phyloP scores from a whole-genome alignment of 2,888 invertebrate species.

The Drosophila parthenogenetica region DNA sequence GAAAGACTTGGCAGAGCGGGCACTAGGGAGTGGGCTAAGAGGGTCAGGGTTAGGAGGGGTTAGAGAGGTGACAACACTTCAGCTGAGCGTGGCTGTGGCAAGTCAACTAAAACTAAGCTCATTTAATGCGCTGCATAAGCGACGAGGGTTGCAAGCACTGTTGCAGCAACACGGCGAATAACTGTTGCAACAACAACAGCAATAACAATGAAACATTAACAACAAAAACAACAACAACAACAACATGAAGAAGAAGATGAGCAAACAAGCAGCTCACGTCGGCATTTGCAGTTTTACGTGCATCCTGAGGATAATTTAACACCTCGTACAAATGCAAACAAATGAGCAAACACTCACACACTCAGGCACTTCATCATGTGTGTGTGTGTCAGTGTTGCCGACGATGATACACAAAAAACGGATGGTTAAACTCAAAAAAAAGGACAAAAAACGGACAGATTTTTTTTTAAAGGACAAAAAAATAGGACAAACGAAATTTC shows the following conservation, averaged over 20 bases:
- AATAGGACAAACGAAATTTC: too few relatives aligned
- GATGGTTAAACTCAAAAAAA: too few relatives aligned
- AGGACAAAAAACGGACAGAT: too few relatives aligned
- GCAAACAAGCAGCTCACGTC: constrained; percentile 55
- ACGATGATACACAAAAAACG: too few relatives aligned
- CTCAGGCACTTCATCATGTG: constrained; percentile 9
- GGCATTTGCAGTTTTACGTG: constrained; percentile 77
- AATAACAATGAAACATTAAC: constrained; percentile 8
- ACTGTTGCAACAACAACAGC: constrained; percentile 33
- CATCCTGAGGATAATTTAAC: constrained; percentile 80
- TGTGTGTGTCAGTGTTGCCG: too few relatives aligned
- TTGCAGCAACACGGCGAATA: constrained; percentile 43
- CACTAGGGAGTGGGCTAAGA: not conserved
- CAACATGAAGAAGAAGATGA: constrained; percentile 42
- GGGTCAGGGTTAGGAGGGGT: not conserved
- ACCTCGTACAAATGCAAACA: constrained; percentile 77
- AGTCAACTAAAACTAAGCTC: constrained; percentile 80
- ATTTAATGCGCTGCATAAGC: constrained; percentile 77
- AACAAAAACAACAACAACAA: constrained; percentile 23
- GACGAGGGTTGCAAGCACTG: constrained; percentile 23
- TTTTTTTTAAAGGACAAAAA: too few relatives aligned
- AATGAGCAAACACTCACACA: constrained; percentile 58
- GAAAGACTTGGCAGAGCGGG: not conserved
- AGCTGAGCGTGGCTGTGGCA: constrained; percentile 54
- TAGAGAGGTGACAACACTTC: constrained; percentile 14